Base-by-base conservation (phyloP, 2,797 vertebrate species). In the Ctenosaura bakeri region DNA sequence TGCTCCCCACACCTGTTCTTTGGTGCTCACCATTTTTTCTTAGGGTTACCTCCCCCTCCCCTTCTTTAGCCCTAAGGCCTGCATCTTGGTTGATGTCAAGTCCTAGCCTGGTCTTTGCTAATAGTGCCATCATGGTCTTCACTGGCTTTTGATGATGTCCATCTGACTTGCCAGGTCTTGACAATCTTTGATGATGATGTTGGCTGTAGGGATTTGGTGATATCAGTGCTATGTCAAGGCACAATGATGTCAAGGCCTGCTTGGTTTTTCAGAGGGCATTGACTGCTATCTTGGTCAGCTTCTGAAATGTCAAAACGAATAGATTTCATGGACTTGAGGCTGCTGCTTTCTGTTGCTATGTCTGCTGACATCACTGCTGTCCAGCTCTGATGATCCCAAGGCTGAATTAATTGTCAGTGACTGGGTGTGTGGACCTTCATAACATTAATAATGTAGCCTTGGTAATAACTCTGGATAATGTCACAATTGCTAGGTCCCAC, bases 11-110 rank as follows among this genome's bases (percentile, higher is more conserved):
- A 62, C 66, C 85, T 62, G 50, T 88, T 87, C 69, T 88, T 83
- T 89, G 88, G 85, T 89, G 84, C 87, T 86, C 66, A 66, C 79
- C 59, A 89, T 89, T 56, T 91, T 89, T 85, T 50, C 22, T 86
- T 89, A 84, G 86, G 90, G 80, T 32, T 83, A 22, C 35, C 54
- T 18, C 54, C 38, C 64, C 73, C 35, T 18, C 35, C 14, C 38
- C n/a, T 35, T 56, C 73, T 81, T 86, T 78, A 81, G 76, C 78
- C 38, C 22, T 46, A 74, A 69, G 64, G 88, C 90, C 66, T 85
- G 59, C 50, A 56, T 77, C 84, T 86, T 24, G 91, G 62, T 88
- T 86, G 69, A 89, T 86, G 74, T 89, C 80, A 52, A 84, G 80
- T 78, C 73, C 59, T 87, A 87, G 80, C 32, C 74, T 71, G 88